Evolutionary conservation across 2,888 invertebrate genomes (phyloP).

Genomic region (Cantharis nigra): DNA sequence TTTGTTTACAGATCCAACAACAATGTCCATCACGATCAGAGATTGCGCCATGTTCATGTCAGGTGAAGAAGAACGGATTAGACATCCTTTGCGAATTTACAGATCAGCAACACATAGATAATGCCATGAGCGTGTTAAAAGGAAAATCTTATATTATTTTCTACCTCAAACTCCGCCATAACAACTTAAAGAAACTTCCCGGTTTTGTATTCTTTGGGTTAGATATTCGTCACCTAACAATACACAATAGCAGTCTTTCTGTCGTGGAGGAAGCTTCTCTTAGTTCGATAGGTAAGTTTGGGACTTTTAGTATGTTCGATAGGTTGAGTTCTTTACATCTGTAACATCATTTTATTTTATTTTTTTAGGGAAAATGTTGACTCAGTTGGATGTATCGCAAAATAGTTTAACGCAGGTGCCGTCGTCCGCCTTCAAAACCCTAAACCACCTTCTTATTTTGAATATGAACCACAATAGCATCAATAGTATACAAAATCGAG

Average conservation of each 20-base stretch:
- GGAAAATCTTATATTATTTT: constrained; percentile 81
- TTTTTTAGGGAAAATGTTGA: constrained; percentile 78
- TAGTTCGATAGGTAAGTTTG: constrained; percentile 77
- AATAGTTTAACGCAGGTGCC: constrained; percentile 83
- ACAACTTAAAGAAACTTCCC: constrained; percentile 81
- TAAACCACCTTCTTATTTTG: constrained; percentile 82
- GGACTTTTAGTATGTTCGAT: background rate
- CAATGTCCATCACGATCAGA: constrained; percentile 77
- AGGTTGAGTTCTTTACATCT: background rate
- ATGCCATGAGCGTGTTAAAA: constrained; percentile 82
- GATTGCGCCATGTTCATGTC: constrained; percentile 81
- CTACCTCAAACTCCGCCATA: constrained; percentile 86
- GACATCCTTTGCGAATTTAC: constrained; percentile 89
- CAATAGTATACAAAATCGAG: constrained; percentile 74
- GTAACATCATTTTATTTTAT: background rate
- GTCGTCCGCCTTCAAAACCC: constrained; percentile 76
- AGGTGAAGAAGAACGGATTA: constrained; percentile 85
- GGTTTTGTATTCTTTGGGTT: constrained; percentile 86
- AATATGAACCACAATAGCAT: constrained; percentile 90
- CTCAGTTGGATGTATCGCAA: constrained; percentile 86
- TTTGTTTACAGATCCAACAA: constrained; percentile 58
- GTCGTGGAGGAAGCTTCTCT: constrained; percentile 86
- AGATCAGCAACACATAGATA: constrained; percentile 75
- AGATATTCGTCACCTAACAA: constrained; percentile 85
- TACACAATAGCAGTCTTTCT: constrained; percentile 86